A percentile compares a stretch with the other conserved stretches of the same genome.
Evolutionary conservation across 2,797 vertebrate genomes (phyloP).

Genomic region (Columba guinea): DNA sequence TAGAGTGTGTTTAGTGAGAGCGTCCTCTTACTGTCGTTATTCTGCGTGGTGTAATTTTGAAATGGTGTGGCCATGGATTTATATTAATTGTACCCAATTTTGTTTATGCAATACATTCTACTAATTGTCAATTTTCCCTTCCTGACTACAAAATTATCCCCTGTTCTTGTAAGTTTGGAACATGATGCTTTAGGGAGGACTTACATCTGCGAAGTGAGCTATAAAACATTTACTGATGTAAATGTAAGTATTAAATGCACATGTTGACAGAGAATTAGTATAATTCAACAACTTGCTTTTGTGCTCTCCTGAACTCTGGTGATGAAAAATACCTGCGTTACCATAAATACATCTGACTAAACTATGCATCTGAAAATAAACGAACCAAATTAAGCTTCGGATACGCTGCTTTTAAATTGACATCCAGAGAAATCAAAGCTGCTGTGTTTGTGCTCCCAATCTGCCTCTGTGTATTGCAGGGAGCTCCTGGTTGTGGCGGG

Average conservation of each 20-base stretch:
- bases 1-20: background rate
- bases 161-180: background rate
- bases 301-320: background rate
- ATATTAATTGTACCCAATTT: background rate
- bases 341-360: background rate
- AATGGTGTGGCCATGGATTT: background rate
- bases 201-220: background rate
- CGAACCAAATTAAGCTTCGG: background rate
- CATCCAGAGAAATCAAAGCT: background rate
- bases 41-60: background rate
- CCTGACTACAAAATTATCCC: background rate
- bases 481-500: background rate
- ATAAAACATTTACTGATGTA: background rate
- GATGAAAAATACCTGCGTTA: slow-evolving; percentile 2
- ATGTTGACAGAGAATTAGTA: slow-evolving; percentile 7
- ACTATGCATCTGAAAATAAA: background rate
- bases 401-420: background rate
- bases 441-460: background rate
- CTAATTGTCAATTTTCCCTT: slow-evolving; percentile 23
- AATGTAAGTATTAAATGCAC: background rate
- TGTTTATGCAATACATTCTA: background rate
- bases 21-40: accelerated
- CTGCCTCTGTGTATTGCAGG: background rate
- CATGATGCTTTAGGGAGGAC: background rate
- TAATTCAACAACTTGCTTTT: slow-evolving; percentile 28